Conservation (phyloP, 2,888 invertebrate species). For the Ceramica pisi region DNA sequence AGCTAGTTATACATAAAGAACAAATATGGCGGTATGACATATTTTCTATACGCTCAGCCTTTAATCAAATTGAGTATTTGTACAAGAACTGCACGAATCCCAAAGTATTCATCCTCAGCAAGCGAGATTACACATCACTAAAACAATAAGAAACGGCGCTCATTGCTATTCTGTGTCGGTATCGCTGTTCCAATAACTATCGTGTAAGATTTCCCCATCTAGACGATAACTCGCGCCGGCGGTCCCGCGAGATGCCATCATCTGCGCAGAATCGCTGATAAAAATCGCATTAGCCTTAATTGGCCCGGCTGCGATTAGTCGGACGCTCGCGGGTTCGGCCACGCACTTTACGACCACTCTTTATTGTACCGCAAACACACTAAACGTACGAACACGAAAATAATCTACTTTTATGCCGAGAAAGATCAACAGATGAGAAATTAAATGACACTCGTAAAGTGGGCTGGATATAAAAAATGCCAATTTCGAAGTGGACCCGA, state of each 20-base stretch:
- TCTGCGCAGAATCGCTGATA: slow-evolving; percentile 67
- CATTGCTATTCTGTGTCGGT: slow-evolving; percentile 36
- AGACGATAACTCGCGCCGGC: slow-evolving; percentile 49
- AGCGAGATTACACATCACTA: slow-evolving; percentile 10
- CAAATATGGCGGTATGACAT: no score
- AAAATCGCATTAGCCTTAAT: slow-evolving; percentile 76
- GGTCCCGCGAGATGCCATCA: slow-evolving; percentile 57
- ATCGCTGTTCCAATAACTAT: slow-evolving; percentile 39
- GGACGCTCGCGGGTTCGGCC: slow-evolving; percentile 31
- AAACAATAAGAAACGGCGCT: slow-evolving; percentile 34
- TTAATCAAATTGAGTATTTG: no score
- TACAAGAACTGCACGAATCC: neutral
- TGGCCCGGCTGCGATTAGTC: slow-evolving; percentile 66
- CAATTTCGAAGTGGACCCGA: slow-evolving; percentile 6
- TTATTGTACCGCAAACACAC: slow-evolving; percentile 59
- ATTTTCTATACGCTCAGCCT: no score
- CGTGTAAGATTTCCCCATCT: slow-evolving; percentile 58
- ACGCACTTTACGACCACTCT: slow-evolving; percentile 54
- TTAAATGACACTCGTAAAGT: slow-evolving; percentile 52
- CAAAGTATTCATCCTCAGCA: neutral
- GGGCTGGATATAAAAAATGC: slow-evolving; percentile 37
- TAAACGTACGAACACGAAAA: slow-evolving; percentile 54
- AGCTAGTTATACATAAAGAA: no score
- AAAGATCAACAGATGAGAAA: slow-evolving; percentile 60
- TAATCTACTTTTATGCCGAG: slow-evolving; percentile 56